Base-by-base conservation (phyloP, 2,888 invertebrate genomes). In the Pinctada fucata region DNA sequence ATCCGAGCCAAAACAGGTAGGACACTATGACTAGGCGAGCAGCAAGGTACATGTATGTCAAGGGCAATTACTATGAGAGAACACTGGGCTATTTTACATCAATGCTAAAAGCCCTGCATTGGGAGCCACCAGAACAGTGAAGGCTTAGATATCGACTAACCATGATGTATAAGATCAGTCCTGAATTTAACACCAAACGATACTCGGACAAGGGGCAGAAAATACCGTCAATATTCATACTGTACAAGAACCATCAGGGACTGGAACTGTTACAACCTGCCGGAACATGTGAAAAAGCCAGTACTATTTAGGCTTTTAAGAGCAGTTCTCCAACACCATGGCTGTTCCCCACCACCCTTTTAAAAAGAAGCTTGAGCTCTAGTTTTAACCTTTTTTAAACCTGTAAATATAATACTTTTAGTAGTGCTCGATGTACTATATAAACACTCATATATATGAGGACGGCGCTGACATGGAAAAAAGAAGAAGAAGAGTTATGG, bases 281-380 rank as follows among this genome's bases (percentile, higher is more conserved):
- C 76, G 3, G 73, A 51, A 48, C 13, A 70, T 10, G 47, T 52
- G 65, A 67, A 49, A 10, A 31, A 31, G 65, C 70, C 48, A 65
- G 68, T 5, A 49, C 79, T 47, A 66, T 76, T 2, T 74, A 80
- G 48, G 74, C 5, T 10, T 80, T 80, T 76, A 69, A 68, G 47
- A 58, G 58, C 72, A 45, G 58, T 58, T 72, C 48, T 58, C 10
- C 2, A 63, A 16, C 72, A 72, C 63, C 68, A 31, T 31, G 31
- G 31, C 31, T 31, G 31, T 1, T 31, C 31, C 1, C 31, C 1
- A 31, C 31, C 31, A 31, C 31, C 31, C 31, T 31, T 31, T n/a
- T n/a, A n/a, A n/a, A 31, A 31, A 31, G 31, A 31, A 31, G 0
- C 31, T 31, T 0, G 31, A 31, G 31, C 31, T 31, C 31, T 31